Conservation (phyloP, 2,113 vertebrate genomes). For the Thymallus thymallus region DNA sequence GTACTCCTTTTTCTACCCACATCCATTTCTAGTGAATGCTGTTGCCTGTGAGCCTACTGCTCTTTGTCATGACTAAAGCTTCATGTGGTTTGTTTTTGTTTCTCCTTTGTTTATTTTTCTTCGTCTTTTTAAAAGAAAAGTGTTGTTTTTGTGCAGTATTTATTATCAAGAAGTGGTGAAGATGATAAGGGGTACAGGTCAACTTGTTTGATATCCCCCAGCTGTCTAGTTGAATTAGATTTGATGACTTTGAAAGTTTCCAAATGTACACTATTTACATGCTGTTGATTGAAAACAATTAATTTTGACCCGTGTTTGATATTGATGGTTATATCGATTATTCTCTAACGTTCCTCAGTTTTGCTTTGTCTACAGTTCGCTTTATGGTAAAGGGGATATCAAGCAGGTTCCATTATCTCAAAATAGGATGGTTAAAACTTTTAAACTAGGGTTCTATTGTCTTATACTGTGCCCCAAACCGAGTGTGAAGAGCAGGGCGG, state of each 20-base stretch:
- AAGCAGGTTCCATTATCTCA: neutral
- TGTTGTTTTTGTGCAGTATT: constrained; percentile 11
- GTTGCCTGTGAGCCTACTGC: constrained; percentile 89
- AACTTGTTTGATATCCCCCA: constrained; percentile 55
- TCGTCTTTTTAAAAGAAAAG: constrained; percentile 21
- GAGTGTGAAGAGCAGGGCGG: neutral
- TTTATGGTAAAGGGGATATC: neutral
- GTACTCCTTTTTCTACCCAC: constrained; percentile 99
- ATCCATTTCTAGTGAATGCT: constrained; percentile 98
- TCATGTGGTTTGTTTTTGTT: constrained; percentile 71
- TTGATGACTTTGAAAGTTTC: constrained; percentile 15
- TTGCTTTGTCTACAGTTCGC: neutral
- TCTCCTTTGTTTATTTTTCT: constrained; percentile 54
- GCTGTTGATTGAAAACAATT: too few species aligned
- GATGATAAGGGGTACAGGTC: constrained; percentile 33
- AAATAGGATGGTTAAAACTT: neutral
- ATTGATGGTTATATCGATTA: constrained; percentile 2
- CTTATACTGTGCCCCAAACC: neutral
- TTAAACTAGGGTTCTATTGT: neutral
- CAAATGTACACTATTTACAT: constrained; percentile 3
- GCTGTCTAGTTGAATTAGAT: constrained; percentile 26
- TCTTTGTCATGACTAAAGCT: constrained; percentile 65
- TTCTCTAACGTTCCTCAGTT: neutral
- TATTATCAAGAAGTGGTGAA: constrained; percentile 12
- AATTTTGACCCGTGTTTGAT: too few species aligned